These are phyloP conservation scores for Ganaspis sp. DNA, from an alignment of 1,140 invertebrate species.

Conservation along the genomic window DNA sequence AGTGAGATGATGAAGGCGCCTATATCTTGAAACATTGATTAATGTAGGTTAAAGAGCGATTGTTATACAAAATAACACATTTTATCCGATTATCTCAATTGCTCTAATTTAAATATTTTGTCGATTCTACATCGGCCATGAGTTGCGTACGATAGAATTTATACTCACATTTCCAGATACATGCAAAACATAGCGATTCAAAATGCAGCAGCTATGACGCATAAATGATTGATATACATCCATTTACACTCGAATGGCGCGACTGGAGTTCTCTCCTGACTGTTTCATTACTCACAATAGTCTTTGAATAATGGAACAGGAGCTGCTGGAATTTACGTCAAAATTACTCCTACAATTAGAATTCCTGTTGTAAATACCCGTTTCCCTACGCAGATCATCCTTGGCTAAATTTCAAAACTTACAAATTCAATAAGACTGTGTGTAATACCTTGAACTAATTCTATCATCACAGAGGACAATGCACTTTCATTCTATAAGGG, in stretches of 20 bases:
- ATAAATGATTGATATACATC: constrained; percentile 2
- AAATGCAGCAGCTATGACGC: not conserved
- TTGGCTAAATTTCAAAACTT: not conserved
- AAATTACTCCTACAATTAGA: not conserved
- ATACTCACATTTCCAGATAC: not conserved
- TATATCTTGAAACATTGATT: too few species aligned
- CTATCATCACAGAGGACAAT: too few species aligned
- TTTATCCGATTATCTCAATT: too few species aligned
- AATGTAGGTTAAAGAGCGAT: too few species aligned
- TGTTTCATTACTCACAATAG: not conserved
- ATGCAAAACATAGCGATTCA: not conserved
- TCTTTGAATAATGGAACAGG: constrained; percentile 9
- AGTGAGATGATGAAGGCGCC: too few species aligned
- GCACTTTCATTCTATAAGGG: too few species aligned
- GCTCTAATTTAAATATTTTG: not conserved
- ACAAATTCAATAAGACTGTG: too few species aligned
- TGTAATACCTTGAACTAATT: too few species aligned
- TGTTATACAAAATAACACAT: too few species aligned
- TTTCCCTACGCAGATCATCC: not conserved
- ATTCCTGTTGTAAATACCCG: not conserved
- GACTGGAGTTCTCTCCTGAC: not conserved
- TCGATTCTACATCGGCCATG: not conserved
- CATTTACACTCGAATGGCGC: not conserved
- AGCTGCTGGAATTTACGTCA: not conserved
- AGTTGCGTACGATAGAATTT: not conserved